phyloP scores from a whole-genome alignment of 2,797 vertebrate genomes.

The Carapus acus region DNA sequence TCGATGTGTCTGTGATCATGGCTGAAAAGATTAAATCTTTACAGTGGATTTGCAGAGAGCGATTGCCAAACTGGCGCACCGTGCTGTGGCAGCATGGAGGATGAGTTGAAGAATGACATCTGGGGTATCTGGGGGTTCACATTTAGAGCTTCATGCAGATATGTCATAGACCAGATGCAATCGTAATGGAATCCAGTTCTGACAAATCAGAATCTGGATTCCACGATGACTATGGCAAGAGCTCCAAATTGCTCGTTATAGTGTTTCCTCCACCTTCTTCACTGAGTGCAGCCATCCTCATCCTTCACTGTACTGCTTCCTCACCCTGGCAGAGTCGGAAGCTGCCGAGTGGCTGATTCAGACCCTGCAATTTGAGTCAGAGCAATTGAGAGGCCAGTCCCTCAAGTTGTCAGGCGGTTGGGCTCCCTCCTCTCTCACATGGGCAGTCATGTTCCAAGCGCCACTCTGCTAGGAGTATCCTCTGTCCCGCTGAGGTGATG shows the following conservation, averaged over 20 bases:
- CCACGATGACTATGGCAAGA: constrained; percentile 10
- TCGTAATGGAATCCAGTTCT: constrained; percentile 18
- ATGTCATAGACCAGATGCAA: constrained; percentile 27
- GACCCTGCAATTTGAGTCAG: constrained; percentile 60
- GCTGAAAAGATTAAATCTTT: no score
- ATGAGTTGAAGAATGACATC: constrained; percentile 29
- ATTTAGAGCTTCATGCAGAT: constrained; percentile 48
- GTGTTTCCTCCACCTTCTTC: constrained; percentile 15
- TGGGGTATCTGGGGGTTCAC: constrained; percentile 35
- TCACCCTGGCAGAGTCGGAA: constrained; percentile 43
- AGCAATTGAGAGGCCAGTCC: constrained; percentile 54
- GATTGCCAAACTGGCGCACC: no score
- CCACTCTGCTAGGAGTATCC: constrained; percentile 29
- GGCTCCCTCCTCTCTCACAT: constrained; percentile 18
- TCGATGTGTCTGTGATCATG: no score
- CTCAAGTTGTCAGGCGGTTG: background rate
- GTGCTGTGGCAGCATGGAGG: constrained; percentile 21
- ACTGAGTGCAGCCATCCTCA: constrained; percentile 9
- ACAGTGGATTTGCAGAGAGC: no score
- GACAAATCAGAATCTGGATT: constrained; percentile 25
- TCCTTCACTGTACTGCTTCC: constrained; percentile 22
- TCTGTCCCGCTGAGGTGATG: no score
- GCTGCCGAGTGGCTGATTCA: constrained; percentile 60
- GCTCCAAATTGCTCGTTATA: no score
- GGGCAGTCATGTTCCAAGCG: constrained; percentile 13